These are phyloP conservation scores for Harlomillsia oculata DNA, from an alignment of 1,140 invertebrate genomes.

Conservation along the genomic window DNA sequence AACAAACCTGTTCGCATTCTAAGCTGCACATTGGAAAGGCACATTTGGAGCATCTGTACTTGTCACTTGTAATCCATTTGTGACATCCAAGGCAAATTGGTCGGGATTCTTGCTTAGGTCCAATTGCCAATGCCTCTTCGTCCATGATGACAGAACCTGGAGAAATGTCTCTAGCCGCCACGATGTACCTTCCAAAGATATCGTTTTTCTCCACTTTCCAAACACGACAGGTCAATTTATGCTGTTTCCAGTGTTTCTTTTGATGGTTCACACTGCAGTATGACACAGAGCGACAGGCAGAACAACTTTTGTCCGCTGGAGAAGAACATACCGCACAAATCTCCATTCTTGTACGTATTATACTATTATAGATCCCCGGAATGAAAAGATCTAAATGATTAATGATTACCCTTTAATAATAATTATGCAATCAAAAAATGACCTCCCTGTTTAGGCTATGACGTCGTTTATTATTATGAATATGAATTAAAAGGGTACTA, in stretches of 20 bases:
- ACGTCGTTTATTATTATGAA: too few species aligned
- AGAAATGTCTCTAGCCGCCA: constrained; percentile 21
- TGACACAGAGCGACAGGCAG: constrained; percentile 54
- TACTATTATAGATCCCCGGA: too few species aligned
- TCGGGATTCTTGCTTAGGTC: constrained; percentile 46
- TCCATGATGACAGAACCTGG: constrained; percentile 24
- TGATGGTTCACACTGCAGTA: constrained; percentile 67
- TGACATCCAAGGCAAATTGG: constrained; percentile 47
- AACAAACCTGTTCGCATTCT: constrained; percentile 35
- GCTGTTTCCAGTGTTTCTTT: constrained; percentile 58
- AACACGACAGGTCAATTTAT: constrained; percentile 52
- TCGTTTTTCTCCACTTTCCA: constrained; percentile 19
- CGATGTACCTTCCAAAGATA: constrained; percentile 13
- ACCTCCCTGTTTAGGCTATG: too few species aligned
- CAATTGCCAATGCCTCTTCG: constrained; percentile 47
- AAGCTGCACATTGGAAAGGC: constrained; percentile 29
- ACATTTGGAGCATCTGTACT: constrained; percentile 27
- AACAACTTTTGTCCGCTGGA: constrained; percentile 48
- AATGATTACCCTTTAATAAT: too few species aligned
- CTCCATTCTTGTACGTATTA: too few species aligned
- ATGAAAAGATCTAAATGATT: too few species aligned
- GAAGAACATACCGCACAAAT: constrained; percentile 21
- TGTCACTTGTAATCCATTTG: constrained; percentile 35
- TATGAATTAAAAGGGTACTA: too few species aligned
- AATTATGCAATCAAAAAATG: too few species aligned